A percentile compares a stretch with the other conserved stretches of the same genome.
phyloP scores from a whole-genome alignment of 2,888 invertebrate species.

The Omphaloscelis lunosa region DNA sequence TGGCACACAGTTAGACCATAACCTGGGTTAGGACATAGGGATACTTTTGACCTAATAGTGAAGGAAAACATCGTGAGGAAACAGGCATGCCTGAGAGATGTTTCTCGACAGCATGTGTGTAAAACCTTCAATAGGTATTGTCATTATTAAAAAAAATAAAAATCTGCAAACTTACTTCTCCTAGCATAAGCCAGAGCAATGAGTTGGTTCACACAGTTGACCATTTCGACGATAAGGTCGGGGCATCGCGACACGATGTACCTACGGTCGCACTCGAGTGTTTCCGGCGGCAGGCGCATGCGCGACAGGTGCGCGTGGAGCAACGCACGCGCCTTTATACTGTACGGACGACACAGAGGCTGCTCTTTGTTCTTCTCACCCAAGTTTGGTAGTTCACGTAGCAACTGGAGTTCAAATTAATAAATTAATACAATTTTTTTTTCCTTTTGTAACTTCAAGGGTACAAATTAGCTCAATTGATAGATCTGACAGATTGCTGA shows the following conservation, averaged over 20 bases:
- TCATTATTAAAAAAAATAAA: background rate
- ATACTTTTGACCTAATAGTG: too few species aligned
- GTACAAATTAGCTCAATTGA: background rate
- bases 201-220: constrained; percentile 98
- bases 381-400: constrained; percentile 97
- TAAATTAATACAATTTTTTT: background rate
- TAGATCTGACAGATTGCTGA: background rate
- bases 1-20: background rate
- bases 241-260: constrained; percentile 97
- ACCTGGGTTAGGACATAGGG: background rate
- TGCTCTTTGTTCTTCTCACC: constrained; percentile 99
- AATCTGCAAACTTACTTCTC: constrained; percentile 92
- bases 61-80: too few species aligned
- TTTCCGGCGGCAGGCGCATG: constrained; percentile 93
- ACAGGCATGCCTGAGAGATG: too few species aligned
- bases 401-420: constrained; percentile 91
- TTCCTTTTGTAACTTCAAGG: background rate
- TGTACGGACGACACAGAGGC: constrained; percentile 97
- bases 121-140: background rate
- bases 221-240: constrained; percentile 99
- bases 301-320: constrained; percentile 99
- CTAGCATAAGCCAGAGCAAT: constrained; percentile 97
- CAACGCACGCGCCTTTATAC: constrained; percentile 97
- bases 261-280: constrained; percentile 96
- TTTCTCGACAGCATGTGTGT: background rate